A percentile compares a stretch with the other conserved stretches of the same genome.
These are phyloP conservation scores for Stegodyphus dumicola DNA, from an alignment of 1,140 invertebrate genomes.

Conservation along the genomic window DNA sequence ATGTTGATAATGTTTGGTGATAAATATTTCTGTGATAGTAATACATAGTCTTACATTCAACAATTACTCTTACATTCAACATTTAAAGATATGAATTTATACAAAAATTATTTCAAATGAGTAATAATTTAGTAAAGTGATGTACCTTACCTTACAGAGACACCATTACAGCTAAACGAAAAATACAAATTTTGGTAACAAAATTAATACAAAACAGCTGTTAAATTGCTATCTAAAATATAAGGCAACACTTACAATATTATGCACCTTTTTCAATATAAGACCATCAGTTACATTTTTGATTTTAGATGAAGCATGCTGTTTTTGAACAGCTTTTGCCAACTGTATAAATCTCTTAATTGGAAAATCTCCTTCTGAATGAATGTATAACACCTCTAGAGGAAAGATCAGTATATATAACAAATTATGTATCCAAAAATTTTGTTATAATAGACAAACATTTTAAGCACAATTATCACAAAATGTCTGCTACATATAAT, in stretches of 20 bases:
- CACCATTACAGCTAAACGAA: no score
- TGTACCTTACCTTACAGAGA: no score
- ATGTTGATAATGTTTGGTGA: no score
- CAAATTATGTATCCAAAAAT: neutral
- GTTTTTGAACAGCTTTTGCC: conserved; percentile 7
- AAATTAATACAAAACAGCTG: neutral
- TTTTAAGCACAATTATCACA: neutral
- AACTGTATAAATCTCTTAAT: conserved; percentile 74
- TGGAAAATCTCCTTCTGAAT: conserved; percentile 81
- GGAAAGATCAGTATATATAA: conserved; percentile 25
- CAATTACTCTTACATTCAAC: no score
- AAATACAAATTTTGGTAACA: no score
- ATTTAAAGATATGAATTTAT: no score
- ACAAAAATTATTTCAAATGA: no score
- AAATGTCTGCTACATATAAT: no score
- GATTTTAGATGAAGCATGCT: neutral
- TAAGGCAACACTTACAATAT: conserved; percentile 27
- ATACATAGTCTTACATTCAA: no score
- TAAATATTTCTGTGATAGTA: no score
- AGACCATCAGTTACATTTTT: conserved; percentile 36
- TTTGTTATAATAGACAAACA: neutral
- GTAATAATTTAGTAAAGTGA: no score
- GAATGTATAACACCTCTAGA: conserved; percentile 79
- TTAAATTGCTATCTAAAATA: conserved; percentile 60
- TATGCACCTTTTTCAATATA: conserved; percentile 29